Evolutionary conservation across 2,113 vertebrate genomes (phyloP), one percentile per base, ranked within the genome.

Genomic region (Erinaceus europaeus): DNA sequence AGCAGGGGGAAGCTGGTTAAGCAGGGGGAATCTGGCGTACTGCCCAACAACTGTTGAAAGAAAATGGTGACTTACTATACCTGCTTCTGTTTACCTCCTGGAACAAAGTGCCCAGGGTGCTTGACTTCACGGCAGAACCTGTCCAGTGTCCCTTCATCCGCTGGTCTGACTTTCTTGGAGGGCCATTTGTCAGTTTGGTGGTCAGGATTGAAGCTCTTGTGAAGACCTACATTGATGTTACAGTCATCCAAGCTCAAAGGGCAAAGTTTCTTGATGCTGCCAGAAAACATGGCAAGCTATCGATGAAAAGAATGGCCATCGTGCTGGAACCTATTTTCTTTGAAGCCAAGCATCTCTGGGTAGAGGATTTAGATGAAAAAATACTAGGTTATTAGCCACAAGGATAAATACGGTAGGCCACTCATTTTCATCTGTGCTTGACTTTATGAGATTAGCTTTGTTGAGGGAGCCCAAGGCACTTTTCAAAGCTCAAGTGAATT

Each of bases 401-500:
- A 77, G 68, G 36, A 87, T 75, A 84, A 87, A 77, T 50, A 65
- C 18, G 2, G 0, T 21, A 57, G 40, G 18, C 1, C 6, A 42
- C 12, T 10, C 6, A 4, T 91, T 89, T 81, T 61, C 32, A 73
- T 11, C 46, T 62, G 3, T 36, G 40, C 23, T 79, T 88, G 36
- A 71, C 21, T 89, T 72, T 18, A 55, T 25, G 20, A 23, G 8
- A 57, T 89, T 64, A 46, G 21, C 34, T 84, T 82, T 73, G 65
- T 21, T 82, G 50, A 69, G 71, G 46, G 52, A 71, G 36, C 29
- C 21, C 29, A 61, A 74, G 40, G 27, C 9, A n/a, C 21, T 68
- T 65, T 65, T 84, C 53, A 69, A 52, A 89, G 62, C 11, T 80
- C 32, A 77, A 27, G 9, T 89, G 44, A 90, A 68, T 72, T 85